Evolutionary conservation across 2,113 vertebrate genomes (phyloP).

Genomic region (Dasyornis broadbenti): DNA sequence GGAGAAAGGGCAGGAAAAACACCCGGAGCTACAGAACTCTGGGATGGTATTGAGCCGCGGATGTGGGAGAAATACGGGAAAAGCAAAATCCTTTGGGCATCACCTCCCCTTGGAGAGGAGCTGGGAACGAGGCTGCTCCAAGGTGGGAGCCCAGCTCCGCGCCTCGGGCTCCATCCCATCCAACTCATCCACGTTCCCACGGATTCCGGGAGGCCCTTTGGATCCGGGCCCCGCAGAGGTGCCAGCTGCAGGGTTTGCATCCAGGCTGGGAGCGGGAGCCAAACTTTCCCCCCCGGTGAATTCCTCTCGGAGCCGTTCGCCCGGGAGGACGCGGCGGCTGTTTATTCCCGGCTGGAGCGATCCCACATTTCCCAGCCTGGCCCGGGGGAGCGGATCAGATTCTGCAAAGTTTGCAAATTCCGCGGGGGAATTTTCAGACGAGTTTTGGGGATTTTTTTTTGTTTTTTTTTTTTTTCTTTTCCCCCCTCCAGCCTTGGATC

Average conservation of each 20-base stretch:
- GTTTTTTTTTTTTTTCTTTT: background rate
- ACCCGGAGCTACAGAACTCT: accelerated
- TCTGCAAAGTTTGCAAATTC: background rate
- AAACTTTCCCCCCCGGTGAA: background rate
- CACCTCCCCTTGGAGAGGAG: background rate
- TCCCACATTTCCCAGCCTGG: background rate
- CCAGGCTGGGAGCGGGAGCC: background rate
- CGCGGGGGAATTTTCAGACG: background rate
- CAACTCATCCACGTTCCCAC: background rate
- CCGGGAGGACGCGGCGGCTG: background rate
- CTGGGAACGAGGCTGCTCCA: background rate
- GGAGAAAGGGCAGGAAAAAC: background rate
- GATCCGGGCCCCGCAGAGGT: background rate
- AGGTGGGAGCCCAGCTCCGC: background rate
- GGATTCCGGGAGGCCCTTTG: background rate
- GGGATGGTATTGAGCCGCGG: accelerated
- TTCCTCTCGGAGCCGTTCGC: background rate
- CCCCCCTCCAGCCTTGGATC: background rate
- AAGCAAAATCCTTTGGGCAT: background rate
- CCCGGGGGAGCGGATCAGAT: constrained; percentile 28
- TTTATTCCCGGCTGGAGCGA: background rate
- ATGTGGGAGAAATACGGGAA: accelerated
- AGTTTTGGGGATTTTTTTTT: background rate
- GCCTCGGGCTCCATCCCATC: accelerated
- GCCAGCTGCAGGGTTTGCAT: background rate